Base-by-base conservation (phyloP, 2,797 vertebrate genomes). In the Trichosurus vulpecula region DNA sequence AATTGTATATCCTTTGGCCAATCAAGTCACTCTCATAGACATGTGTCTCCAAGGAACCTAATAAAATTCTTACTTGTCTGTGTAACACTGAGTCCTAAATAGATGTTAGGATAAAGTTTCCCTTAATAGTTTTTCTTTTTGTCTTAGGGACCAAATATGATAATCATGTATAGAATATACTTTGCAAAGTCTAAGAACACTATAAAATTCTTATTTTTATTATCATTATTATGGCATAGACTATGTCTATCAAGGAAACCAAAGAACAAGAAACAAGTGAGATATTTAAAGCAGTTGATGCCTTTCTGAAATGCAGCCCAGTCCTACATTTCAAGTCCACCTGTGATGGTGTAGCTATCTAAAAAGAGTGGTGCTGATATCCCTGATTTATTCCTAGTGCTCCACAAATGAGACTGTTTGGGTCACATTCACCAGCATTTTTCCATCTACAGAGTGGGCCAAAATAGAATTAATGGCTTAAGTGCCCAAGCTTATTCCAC, bases 381-480 rank as follows among this genome's bases (percentile, higher is more conserved):
- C 12, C 9, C n/a, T 94, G 54, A 93, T 93, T 95, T 47, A 89
- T 0, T 97, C 90, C 31, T 95, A 90, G 1, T 97, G 54, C 8
- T 54, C 89, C 47, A 96, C 94, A 97, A 97, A 95, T 94, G 58
- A 47, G 94, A 0, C 4, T 97, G 47, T 97, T 96, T 0, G 0
- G 29, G 53, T 87, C 90, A 95, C 47, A 95, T 95, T 97, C 97
- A 41, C 61, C 96, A 97, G 95, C 2, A 51, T 95, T 97, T 55
- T 97, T 94, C 0, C 11, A 94, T 90, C 47, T 95, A 52, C 3
- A 29, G 35, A 91, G 35, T n/a, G 96, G 81, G 93, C 66, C 96
- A 96, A 94, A 93, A 95, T 54, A 97, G 25, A 91, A 90, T 35
- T 97, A 96, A 96, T 95, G 96, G 93, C 51, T 94, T 97, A 97